Conservation (phyloP, 2,113 vertebrate genomes). For the Cyanistes caeruleus region DNA sequence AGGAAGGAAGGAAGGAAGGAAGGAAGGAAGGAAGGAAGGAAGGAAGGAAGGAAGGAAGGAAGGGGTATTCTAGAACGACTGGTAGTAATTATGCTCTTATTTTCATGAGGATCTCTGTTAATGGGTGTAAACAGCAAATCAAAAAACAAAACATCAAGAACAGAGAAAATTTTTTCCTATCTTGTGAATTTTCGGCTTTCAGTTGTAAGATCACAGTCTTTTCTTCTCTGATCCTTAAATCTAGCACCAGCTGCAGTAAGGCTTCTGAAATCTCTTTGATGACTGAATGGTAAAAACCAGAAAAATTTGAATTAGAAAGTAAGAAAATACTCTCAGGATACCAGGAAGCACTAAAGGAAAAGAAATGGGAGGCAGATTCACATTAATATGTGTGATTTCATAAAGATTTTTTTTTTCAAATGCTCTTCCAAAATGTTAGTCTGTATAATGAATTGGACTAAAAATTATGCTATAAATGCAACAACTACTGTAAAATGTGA, state of each 20-base stretch:
- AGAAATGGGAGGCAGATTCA: neutral
- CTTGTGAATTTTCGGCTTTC: accelerated
- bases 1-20: too few species aligned
- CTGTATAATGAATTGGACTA: slow-evolving; percentile 24
- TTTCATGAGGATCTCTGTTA: neutral
- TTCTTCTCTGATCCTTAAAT: neutral
- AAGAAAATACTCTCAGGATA: neutral
- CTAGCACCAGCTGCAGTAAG: neutral
- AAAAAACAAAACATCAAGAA: neutral
- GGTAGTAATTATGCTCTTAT: neutral
- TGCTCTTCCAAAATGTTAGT: neutral
- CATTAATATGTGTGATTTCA: neutral
- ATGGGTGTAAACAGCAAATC: neutral
- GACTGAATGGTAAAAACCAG: neutral
- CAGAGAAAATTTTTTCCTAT: neutral
- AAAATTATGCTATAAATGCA: slow-evolving; percentile 47
- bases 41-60: too few species aligned
- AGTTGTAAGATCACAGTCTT: neutral
- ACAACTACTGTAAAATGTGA: slow-evolving; percentile 46
- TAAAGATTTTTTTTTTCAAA: neutral
- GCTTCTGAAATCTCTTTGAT: neutral
- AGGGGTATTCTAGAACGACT: neutral
- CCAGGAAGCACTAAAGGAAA: neutral
- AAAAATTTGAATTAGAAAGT: neutral
- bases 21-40: too few species aligned